Evolutionary conservation across 1,140 invertebrate genomes (phyloP), one percentile per base, ranked within the genome.

Genomic region (Propsilocerus akamusi): DNA sequence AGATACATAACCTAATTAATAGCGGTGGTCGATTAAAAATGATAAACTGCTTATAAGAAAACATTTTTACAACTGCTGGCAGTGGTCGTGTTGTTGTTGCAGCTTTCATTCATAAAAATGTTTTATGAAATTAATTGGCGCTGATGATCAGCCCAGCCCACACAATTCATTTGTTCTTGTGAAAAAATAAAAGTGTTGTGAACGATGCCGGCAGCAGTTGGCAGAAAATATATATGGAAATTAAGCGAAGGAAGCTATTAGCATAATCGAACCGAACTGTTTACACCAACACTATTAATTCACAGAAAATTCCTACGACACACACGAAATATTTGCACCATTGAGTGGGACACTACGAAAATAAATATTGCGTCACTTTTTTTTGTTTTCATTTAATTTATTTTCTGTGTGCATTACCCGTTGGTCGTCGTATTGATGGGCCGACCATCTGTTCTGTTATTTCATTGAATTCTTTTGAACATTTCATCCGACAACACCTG

Each of bases 381-480:
- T n/a, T n/a, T n/a, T n/a, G n/a, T n/a, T n/a, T n/a, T n/a, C n/a
- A n/a, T n/a, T n/a, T n/a, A n/a, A n/a, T n/a, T n/a, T n/a, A 41
- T 41, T 41, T 41, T 41, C 34, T 1, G n/a, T 41, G 34, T 41
- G 34, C 17, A 14, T 41, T 41, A 41, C 34, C 22, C 34, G 34
- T 6, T 41, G 14, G 17, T n/a, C 14, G 14, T 41, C 5, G 17
- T 10, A 20, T 4, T 37, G n/a, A n/a, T n/a, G n/a, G n/a, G n/a
- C 14, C 22, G 34, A 41, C 34, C 34, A 41, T 41, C 34, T 41
- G 34, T 41, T 41, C 34, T 41, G 22, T 41, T 41, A 20, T 41
- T 41, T 20, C 34, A 41, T 41, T 41, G 34, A 41, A 20, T 41
- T 41, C 34, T 41, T 17, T 41, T 41, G 14, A 41, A 41, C n/a